Percentiles rank a stretch among this genome's conserved stretches.
Conservation (phyloP, 2,113 vertebrate genomes). For the Cinclus cinclus region DNA sequence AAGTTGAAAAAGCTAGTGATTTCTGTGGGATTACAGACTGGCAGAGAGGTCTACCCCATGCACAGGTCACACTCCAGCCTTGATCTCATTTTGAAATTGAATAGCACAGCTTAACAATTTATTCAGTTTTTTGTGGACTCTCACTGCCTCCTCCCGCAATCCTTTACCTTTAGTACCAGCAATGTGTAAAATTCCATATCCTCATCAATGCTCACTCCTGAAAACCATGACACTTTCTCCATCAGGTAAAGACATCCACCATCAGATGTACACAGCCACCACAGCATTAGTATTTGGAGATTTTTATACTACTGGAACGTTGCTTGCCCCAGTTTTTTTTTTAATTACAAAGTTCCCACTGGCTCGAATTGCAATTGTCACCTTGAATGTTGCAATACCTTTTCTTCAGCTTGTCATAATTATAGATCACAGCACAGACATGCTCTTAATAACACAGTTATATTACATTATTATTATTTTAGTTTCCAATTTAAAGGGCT, state of each 20-base stretch:
- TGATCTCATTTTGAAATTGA: not conserved
- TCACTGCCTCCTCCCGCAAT: not conserved
- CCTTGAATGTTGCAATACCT: not conserved
- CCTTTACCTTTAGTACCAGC: not conserved
- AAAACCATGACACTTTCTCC: not conserved
- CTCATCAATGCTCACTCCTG: not conserved
- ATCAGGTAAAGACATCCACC: not conserved
- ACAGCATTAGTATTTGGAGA: not conserved
- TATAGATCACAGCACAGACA: not conserved
- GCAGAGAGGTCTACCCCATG: not conserved
- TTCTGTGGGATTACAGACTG: not conserved
- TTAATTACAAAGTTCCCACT: not conserved
- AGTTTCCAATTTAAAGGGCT: not conserved
- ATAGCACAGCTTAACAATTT: not conserved
- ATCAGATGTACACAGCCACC: not conserved
- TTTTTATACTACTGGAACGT: not conserved
- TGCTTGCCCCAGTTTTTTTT: not conserved
- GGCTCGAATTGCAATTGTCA: not conserved
- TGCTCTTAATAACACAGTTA: not conserved
- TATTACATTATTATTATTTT: not conserved
- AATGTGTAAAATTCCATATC: not conserved
- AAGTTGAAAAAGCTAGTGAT: not conserved
- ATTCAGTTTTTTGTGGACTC: not conserved
- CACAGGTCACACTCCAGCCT: not conserved
- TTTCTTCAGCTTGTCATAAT: not conserved